Evolutionary conservation across 1,140 invertebrate genomes (phyloP), one percentile per base, ranked within the genome.

Genomic region (Triops longicaudatus): DNA sequence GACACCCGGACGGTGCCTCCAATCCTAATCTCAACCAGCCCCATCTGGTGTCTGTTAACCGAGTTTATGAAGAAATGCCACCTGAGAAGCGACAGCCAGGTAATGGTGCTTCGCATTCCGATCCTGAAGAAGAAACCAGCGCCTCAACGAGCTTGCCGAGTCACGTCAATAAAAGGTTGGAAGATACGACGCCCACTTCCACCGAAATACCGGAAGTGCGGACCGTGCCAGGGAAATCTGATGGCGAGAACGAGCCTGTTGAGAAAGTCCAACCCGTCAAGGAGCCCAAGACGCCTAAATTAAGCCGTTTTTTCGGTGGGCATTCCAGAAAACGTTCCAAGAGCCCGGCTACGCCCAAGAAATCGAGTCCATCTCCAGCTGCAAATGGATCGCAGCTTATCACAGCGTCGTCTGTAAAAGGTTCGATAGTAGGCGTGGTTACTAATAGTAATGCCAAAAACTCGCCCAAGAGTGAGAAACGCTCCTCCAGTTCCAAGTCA

Each of bases 1-100:
- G 92, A 80, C 93, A 95, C 85, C 93, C 93, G 1, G 94, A 96
- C 82, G 93, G 93, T 50, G 93, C 94, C 31, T 96, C 94, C 5
- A 94, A 96, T 88, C 93, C 94, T 12, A 94, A 94, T 79, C 86
- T 96, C 80, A 88, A 88, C 63, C 90, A 89, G 84, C 91, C 91
- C 85, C 31, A 37, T 37, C 31, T 37, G 31, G 22, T 44, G 0
- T 73, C 63, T 3, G 43, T 14, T 3, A 73, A 77, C n/a, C 63
- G 72, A 10, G 37, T 73, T 17, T 44, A 74, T 42, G 37, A 50
- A 6, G 77, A 74, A 50, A 73, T 82, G 82, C 75, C 82, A 80
- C 73, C 79, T 79, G 81, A 78, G 78, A 87, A 88, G 82, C 86
- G 90, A 80, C 84, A 88, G 80, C 90, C 90, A 0, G 89, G 90